Conservation (phyloP, 2,888 invertebrate genomes). For the Frankliniella fusca region DNA sequence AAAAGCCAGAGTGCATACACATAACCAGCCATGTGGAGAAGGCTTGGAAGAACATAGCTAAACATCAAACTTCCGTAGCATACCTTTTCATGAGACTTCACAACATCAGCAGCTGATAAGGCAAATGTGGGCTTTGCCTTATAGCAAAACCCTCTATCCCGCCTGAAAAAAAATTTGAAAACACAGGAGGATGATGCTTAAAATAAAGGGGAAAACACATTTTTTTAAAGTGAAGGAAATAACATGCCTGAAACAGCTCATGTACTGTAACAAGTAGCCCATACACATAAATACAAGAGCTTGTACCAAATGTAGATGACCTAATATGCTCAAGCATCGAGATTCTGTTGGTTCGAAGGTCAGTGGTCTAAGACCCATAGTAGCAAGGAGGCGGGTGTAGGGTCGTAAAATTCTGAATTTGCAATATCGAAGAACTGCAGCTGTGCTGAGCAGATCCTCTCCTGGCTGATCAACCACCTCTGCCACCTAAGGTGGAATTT, state of each 20-base stretch:
- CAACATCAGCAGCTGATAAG: background rate
- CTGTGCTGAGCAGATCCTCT: constrained; percentile 65
- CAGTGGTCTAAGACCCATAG: constrained; percentile 71
- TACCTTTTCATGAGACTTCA: constrained; percentile 52
- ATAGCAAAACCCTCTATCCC: constrained; percentile 69
- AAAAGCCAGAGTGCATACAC: constrained; percentile 69
- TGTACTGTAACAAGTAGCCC: constrained; percentile 73
- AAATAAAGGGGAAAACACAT: background rate
- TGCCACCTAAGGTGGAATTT: constrained; percentile 54
- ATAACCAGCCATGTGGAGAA: constrained; percentile 68
- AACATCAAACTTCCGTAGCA: constrained; percentile 69
- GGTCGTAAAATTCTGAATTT: constrained; percentile 76
- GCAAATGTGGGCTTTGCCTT: constrained; percentile 46
- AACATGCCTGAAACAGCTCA: constrained; percentile 62
- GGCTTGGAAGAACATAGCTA: constrained; percentile 68
- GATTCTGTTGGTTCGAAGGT: constrained; percentile 58
- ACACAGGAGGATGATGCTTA: too few relatives aligned
- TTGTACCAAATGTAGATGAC: constrained; percentile 64
- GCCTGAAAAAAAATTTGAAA: constrained; percentile 36
- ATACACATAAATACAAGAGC: constrained; percentile 62
- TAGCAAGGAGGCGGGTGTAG: constrained; percentile 66
- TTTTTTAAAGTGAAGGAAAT: background rate
- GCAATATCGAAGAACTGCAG: constrained; percentile 74
- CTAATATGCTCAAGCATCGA: constrained; percentile 57
- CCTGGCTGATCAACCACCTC: constrained; percentile 66